phyloP scores from a whole-genome alignment of 2,113 vertebrate genomes.

The Noctilio leporinus region DNA sequence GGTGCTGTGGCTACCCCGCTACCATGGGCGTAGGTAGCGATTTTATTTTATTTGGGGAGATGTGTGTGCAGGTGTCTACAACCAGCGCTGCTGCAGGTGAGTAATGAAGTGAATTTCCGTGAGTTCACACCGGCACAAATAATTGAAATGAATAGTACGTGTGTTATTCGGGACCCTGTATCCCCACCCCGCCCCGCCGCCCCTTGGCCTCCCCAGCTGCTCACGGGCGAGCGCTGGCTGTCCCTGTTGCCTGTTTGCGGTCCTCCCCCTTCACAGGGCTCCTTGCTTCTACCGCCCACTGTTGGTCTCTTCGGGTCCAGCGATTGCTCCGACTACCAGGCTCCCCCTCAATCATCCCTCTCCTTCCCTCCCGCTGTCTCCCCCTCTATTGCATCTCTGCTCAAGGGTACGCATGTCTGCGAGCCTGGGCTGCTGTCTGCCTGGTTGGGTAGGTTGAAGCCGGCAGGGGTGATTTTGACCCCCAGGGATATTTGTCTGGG shows the following conservation, averaged over 20 bases:
- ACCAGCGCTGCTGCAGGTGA: accelerated
- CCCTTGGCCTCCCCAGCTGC: not conserved
- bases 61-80: accelerated
- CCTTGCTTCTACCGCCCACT: not conserved
- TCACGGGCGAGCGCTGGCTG: accelerated
- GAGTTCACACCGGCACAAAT: too few species aligned
- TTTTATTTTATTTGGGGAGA: not conserved
- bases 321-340: not conserved
- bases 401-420: not conserved
- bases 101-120: accelerated
- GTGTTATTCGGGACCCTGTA: accelerated
- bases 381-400: accelerated
- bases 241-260: accelerated
- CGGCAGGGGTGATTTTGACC: too few species aligned
- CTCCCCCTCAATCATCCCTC: not conserved
- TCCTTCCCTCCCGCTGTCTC: not conserved
- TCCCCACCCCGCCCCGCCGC: too few species aligned
- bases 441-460: not conserved
- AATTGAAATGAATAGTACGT: accelerated
- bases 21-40: accelerated
- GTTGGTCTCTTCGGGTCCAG: not conserved
- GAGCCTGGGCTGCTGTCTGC: not conserved
- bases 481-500: not conserved
- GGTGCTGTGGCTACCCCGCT: accelerated
- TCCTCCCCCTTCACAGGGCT: accelerated